Percentiles rank a stretch among this genome's conserved stretches.
Conservation (phyloP, 2,888 invertebrate genomes). For the Cabera pusaria region DNA sequence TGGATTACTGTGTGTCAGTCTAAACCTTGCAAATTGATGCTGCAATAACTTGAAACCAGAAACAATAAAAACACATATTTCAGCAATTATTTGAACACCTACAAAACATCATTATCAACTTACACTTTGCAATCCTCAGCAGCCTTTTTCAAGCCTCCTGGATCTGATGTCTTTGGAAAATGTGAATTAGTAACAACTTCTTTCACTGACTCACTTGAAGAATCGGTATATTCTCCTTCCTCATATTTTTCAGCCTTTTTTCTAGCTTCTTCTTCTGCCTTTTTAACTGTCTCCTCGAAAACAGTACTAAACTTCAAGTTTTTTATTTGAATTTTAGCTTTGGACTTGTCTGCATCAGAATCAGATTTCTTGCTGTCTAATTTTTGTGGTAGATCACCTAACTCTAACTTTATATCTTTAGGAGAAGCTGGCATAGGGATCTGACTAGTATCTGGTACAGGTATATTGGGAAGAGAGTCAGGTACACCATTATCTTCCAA, state of each 20-base stretch:
- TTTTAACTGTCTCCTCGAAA: slow-evolving; percentile 86
- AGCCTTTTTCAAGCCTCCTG: slow-evolving; percentile 71
- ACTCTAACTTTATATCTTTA: slow-evolving; percentile 42
- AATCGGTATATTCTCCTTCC: slow-evolving; percentile 85
- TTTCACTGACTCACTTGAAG: slow-evolving; percentile 63
- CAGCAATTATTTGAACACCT: too few relatives aligned
- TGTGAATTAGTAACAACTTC: slow-evolving; percentile 64
- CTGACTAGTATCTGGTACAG: slow-evolving; percentile 61
- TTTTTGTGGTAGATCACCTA: slow-evolving; percentile 53
- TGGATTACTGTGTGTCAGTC: too few relatives aligned
- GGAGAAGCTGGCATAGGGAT: slow-evolving; percentile 73
- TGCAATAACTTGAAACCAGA: too few relatives aligned
- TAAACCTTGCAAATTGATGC: too few relatives aligned
- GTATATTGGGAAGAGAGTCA: slow-evolving; percentile 35
- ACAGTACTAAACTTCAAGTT: slow-evolving; percentile 87
- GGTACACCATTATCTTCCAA: slow-evolving; percentile 36
- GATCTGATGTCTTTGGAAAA: slow-evolving; percentile 74
- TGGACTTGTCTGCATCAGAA: slow-evolving; percentile 63
- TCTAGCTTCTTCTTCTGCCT: slow-evolving; percentile 85
- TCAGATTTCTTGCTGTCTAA: slow-evolving; percentile 36
- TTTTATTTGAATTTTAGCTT: slow-evolving; percentile 86
- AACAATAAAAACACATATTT: too few relatives aligned
- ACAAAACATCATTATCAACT: too few relatives aligned
- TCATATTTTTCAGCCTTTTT: slow-evolving; percentile 84
- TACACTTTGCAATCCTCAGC: slow-evolving; percentile 80